phyloP scores from a whole-genome alignment of 2,113 vertebrate species.

The Sterrhoptilus dennistouni region DNA sequence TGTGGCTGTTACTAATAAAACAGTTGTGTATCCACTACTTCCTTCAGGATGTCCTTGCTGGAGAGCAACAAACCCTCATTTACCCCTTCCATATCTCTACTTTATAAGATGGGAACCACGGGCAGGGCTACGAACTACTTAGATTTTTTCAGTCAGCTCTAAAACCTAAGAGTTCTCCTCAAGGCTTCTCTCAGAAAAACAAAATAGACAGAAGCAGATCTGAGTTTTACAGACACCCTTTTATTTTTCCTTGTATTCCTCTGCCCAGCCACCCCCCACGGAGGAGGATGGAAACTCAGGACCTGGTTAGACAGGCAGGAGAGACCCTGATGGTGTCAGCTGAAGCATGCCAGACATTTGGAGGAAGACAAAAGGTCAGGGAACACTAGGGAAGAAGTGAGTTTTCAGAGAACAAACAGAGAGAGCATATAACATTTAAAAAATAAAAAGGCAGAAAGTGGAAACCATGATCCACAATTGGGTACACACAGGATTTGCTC shows the following conservation, averaged over 20 bases:
- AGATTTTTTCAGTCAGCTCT: neutral
- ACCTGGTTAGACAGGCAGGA: neutral
- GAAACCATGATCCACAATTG: neutral
- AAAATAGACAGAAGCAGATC: neutral
- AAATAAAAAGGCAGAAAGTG: neutral
- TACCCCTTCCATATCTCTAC: neutral
- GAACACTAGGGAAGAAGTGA: neutral
- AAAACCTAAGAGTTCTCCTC: neutral
- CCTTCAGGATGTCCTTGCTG: neutral
- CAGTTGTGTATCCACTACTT: accelerated
- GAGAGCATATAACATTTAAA: neutral
- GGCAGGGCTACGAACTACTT: neutral
- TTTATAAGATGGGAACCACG: neutral
- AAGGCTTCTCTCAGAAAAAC: neutral
- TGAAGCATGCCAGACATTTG: constrained; percentile 24
- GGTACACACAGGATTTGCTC: neutral
- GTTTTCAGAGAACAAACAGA: neutral
- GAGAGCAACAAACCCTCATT: neutral
- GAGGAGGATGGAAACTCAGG: neutral
- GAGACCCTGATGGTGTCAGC: constrained; percentile 21
- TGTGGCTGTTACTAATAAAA: neutral
- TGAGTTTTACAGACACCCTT: neutral
- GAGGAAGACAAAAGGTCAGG: constrained; percentile 29
- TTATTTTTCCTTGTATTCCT: neutral
- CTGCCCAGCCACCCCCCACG: neutral